Base-by-base conservation (phyloP, 92 coral and sea anemone genomes). In the Anthopleura xanthogrammica region DNA sequence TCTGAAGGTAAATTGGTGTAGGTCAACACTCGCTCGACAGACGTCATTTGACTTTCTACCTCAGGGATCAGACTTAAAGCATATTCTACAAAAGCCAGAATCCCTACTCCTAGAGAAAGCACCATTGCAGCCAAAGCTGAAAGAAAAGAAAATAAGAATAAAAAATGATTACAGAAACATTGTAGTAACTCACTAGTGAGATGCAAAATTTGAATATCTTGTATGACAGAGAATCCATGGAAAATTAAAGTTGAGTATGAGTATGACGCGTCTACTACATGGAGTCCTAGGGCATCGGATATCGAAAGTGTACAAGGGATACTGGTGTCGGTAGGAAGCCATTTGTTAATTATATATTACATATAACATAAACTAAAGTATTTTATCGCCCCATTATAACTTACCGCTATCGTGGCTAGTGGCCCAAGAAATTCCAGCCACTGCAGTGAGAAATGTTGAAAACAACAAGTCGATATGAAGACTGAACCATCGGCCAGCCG, bases 1-100 rank as follows among this genome's bases (percentile, higher is more conserved):
- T 85, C 88, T 20, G 79, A 40, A 65, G 80, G 83, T 43, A 85
- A 77, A 12, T 77, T 48, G 24, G 84, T 78, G 71, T 85, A 85
- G n/a, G 78, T 71, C 58, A 85, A 40, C 8, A 85, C 88, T 9
- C 88, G 57, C 41, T 85, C 88, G 24, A 79, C 88, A 22, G 88
- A 85, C 8, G 88, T 85, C 88, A 85, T 85, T n/a, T 19, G 13
- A 39, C 70, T 79, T 75, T 85, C 88, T 3, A 79, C 56, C 50
- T 84, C 78, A 16, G 83, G 46, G 1, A 73, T 12, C 23, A 11
- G 12, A n/a, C 23, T 24, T 40, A 84, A 42, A 12, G 76, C 72
- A 36, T 24, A 79, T 11, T 66, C 52, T 23, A 60, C 12, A 0
- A 6, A 7, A 4, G 58, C 52, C 2, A 24, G 50, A 3, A 80